These are phyloP conservation scores for Glyptemys insculpta DNA, from an alignment of 2,797 vertebrate species.

Conservation along the genomic window DNA sequence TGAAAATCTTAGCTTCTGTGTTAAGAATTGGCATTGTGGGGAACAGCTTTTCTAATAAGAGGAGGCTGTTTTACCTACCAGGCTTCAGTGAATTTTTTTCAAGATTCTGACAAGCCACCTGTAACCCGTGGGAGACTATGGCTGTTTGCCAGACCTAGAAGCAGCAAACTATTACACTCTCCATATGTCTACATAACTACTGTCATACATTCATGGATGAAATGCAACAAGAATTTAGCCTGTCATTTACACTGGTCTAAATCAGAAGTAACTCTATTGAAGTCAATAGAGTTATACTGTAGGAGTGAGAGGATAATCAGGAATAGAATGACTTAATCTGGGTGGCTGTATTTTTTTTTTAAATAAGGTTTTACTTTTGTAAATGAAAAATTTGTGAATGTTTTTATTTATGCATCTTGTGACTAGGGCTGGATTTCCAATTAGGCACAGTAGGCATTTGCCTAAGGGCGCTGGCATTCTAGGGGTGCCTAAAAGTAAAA, in stretches of 20 bases:
- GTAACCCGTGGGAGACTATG: background rate
- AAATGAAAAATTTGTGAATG: background rate
- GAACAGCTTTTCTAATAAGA: slow-evolving; percentile 4
- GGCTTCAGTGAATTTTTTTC: slow-evolving; percentile 15
- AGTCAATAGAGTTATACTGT: background rate
- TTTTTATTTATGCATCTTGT: slow-evolving; percentile 3
- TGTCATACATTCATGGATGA: background rate
- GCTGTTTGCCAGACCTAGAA: background rate
- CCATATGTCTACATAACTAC: background rate
- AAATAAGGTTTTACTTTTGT: background rate
- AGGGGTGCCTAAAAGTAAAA: background rate
- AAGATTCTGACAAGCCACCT: background rate
- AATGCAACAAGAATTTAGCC: background rate
- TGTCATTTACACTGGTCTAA: background rate
- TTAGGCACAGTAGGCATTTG: too few species aligned
- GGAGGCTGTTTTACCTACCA: background rate
- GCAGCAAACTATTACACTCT: background rate
- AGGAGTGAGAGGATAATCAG: background rate
- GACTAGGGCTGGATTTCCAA: background rate
- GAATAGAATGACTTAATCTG: background rate
- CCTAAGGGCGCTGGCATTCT: too few species aligned
- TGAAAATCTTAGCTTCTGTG: fast-evolving
- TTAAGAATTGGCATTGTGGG: background rate
- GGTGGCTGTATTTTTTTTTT: background rate
- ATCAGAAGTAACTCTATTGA: background rate